Evolutionary conservation across 2,113 vertebrate species (phyloP), one percentile per base, ranked within the genome.

Genomic region (Dipodomys stephensi): DNA sequence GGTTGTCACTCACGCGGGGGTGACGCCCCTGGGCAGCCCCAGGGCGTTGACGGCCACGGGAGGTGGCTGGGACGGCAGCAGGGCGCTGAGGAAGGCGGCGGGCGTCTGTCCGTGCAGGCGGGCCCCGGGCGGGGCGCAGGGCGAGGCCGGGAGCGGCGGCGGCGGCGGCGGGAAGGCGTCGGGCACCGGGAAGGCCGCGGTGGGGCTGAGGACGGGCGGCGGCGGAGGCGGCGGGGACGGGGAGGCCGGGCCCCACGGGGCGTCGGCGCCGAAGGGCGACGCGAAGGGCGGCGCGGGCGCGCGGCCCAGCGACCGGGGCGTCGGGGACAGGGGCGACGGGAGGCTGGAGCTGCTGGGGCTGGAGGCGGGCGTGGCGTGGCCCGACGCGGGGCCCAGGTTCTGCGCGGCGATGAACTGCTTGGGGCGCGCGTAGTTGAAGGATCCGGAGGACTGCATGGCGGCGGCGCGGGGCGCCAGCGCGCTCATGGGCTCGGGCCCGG

Each of bases 341-440:
- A 99, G 97, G 95, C 98, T 98, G 95, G 99, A 99, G 68, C 98
- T 98, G 6, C 99, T 99, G 67, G 99, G 99, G 91, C 98, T 99
- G 16, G 99, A 99, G 96, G 99, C 98, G 25, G 99, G 99, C 94
- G 99, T 98, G 96, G 97, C 93, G n/a, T 98, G 99, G 94, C 98
- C 98, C 4, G 98, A 97, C 74, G 98, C 97, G n/a, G 98, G 98
- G 46, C 98, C 98, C 67, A 98, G 97, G 44, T 98, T 99, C 98
- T 99, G 99, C 39, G 99, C 99, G 3, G 99, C 99, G 65, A 99
- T 99, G 98, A 99, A 99, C 98, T 99, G 99, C 97, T 99, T 99
- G 96, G 99, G 99, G 77, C 99, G 99, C 97, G 99, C 99, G 62
- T 99, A 99, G 98, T 99, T 99, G 98, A 99, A 99, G 83, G 99